Percentiles rank a stretch among this genome's conserved stretches.
phyloP scores from a whole-genome alignment of 2,888 invertebrate genomes.

The Nomada hirtipes region DNA sequence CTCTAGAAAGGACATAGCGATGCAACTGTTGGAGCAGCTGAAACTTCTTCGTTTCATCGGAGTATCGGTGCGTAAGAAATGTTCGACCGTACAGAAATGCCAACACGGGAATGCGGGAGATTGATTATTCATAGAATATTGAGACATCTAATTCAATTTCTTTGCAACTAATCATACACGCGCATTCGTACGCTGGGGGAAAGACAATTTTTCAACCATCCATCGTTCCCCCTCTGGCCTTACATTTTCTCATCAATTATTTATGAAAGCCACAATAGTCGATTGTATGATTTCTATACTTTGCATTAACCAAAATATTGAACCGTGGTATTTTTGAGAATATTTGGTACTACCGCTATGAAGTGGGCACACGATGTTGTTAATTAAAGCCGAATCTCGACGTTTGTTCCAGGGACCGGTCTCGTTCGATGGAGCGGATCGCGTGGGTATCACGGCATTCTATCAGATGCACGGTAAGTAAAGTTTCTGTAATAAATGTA shows the following conservation, averaged over 20 bases:
- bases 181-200: not conserved
- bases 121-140: not conserved
- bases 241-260: slow-evolving; percentile 24
- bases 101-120: not conserved
- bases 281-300: not conserved
- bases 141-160: not conserved
- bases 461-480: slow-evolving; percentile 93
- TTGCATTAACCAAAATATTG: not conserved
- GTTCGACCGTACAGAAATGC: not conserved
- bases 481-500: not conserved
- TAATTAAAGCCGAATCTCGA: not conserved
- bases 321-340: too few species aligned
- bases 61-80: slow-evolving; percentile 90
- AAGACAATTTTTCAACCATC: not conserved
- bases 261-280: slow-evolving; percentile 15
- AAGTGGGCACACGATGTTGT: not conserved
- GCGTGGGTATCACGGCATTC: slow-evolving; percentile 94
- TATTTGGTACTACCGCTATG: too few species aligned
- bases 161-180: not conserved
- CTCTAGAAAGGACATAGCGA: slow-evolving; percentile 89
- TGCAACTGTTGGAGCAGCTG: slow-evolving; percentile 89
- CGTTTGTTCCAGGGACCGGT: slow-evolving; percentile 91
- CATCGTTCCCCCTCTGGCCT: too few species aligned
- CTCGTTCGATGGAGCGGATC: slow-evolving; percentile 94
- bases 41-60: slow-evolving; percentile 92